A percentile compares a stretch with the other conserved stretches of the same genome.
Conservation (phyloP, 1,140 invertebrate genomes). For the Zaprionus gabonicus region DNA sequence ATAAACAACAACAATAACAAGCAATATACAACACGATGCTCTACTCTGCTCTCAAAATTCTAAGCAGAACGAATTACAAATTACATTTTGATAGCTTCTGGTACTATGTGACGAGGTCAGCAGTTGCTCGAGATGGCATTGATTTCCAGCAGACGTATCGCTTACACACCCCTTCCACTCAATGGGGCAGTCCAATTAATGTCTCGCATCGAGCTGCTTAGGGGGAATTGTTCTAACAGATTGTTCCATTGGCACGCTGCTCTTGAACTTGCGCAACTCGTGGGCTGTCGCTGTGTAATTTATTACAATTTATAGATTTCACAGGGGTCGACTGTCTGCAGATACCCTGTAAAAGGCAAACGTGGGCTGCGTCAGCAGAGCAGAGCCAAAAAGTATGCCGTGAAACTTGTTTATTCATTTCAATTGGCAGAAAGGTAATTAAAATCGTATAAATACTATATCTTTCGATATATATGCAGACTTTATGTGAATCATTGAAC, state of each 20-base stretch:
- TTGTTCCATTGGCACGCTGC: constrained; percentile 19
- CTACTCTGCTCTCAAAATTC: not conserved
- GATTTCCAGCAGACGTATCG: constrained; percentile 47
- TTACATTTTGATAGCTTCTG: constrained; percentile 53
- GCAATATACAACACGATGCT: not conserved
- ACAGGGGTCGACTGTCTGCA: constrained; percentile 15
- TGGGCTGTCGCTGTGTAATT: constrained; percentile 37
- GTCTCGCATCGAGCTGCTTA: constrained; percentile 24
- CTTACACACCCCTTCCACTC: not conserved
- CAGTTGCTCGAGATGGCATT: constrained; percentile 38
- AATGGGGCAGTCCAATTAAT: constrained; percentile 67
- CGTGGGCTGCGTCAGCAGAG: not conserved
- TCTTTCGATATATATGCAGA: not conserved
- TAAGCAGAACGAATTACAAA: constrained; percentile 26
- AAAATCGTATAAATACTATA: not conserved
- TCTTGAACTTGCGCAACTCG: constrained; percentile 72
- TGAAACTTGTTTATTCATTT: not conserved
- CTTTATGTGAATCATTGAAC: not conserved
- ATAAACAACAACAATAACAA: constrained; percentile 59
- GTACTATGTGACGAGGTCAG: constrained; percentile 41
- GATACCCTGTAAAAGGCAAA: not conserved
- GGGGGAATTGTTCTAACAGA: constrained; percentile 33
- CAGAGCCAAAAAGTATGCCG: constrained; percentile 20
- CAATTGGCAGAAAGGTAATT: not conserved
- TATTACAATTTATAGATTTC: constrained; percentile 65